A percentile compares a stretch with the other conserved stretches of the same genome.
Conservation (phyloP, 2,113 vertebrate genomes). For the Oostethus manadensis region DNA sequence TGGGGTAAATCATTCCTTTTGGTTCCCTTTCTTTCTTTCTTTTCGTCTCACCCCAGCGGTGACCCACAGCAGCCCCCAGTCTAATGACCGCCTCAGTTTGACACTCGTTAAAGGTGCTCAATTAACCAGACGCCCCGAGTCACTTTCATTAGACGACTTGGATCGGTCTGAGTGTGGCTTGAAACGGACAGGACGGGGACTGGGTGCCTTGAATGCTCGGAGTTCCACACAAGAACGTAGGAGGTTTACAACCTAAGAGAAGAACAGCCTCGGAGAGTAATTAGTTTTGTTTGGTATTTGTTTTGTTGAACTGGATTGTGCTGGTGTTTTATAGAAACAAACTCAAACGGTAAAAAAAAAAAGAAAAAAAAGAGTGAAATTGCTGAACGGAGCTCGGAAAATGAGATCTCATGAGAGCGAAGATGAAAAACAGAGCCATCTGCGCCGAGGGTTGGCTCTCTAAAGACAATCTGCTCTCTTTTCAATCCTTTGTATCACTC, state of each 20-base stretch:
- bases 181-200: constrained; percentile 26
- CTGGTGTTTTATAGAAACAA: constrained; percentile 63
- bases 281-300: constrained; percentile 64
- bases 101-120: constrained; percentile 70
- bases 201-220: constrained; percentile 13
- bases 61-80: constrained; percentile 56
- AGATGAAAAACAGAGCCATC: constrained; percentile 72
- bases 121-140: constrained; percentile 61
- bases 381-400: constrained; percentile 57
- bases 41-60: constrained; percentile 41
- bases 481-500: constrained; percentile 64
- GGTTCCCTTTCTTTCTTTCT: constrained; percentile 17
- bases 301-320: constrained; percentile 59
- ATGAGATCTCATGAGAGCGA: constrained; percentile 64
- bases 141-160: constrained; percentile 62
- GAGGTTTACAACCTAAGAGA: constrained; percentile 14
- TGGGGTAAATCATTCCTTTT: neutral
- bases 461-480: constrained; percentile 61
- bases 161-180: constrained; percentile 57
- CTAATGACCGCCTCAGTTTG: constrained; percentile 65
- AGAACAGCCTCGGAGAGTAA: constrained; percentile 39
- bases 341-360: constrained; percentile 43
- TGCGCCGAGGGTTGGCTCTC: constrained; percentile 65
- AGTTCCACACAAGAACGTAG: constrained; percentile 4
- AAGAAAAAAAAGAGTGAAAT: constrained; percentile 25